These are phyloP conservation scores for Tetragnatha versicolor DNA, from an alignment of 1,140 invertebrate genomes.

Conservation along the genomic window DNA sequence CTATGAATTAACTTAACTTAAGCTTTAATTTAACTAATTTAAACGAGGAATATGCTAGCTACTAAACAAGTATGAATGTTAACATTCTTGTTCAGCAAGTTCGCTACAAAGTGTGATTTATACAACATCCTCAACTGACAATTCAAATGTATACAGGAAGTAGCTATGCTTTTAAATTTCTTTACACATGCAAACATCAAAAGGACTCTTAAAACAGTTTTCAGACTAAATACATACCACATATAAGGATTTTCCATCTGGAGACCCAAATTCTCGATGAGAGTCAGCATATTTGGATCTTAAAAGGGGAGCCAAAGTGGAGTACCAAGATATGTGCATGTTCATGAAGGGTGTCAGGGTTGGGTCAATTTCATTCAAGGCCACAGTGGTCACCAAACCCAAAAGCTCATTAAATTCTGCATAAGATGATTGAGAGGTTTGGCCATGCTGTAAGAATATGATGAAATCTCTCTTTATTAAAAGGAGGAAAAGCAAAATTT, in stretches of 20 bases:
- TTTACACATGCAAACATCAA: too few species aligned
- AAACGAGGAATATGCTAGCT: too few species aligned
- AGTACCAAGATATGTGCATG: conserved; percentile 75
- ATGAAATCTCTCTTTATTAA: too few species aligned
- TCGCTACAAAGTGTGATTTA: too few species aligned
- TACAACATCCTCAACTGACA: too few species aligned
- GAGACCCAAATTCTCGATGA: conserved; percentile 70
- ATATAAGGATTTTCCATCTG: conserved; percentile 71
- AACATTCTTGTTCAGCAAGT: too few species aligned
- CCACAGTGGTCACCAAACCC: conserved; percentile 69
- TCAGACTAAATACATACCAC: conserved; percentile 62
- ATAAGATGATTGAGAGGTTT: not conserved
- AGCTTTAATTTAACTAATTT: too few species aligned
- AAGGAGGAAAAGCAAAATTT: too few species aligned
- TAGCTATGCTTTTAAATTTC: too few species aligned
- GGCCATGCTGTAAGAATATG: conserved; percentile 6
- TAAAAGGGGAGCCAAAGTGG: conserved; percentile 71
- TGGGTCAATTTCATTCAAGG: conserved; percentile 71
- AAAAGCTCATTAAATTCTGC: conserved; percentile 74
- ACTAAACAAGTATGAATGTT: too few species aligned
- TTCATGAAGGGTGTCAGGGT: conserved; percentile 70
- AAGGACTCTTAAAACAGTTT: not conserved
- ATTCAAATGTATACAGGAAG: too few species aligned
- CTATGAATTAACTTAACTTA: too few species aligned
- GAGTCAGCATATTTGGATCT: conserved; percentile 70